These are phyloP conservation scores for Ceratoteleas bidentatus DNA, from an alignment of 1,140 invertebrate genomes.

Conservation along the genomic window DNA sequence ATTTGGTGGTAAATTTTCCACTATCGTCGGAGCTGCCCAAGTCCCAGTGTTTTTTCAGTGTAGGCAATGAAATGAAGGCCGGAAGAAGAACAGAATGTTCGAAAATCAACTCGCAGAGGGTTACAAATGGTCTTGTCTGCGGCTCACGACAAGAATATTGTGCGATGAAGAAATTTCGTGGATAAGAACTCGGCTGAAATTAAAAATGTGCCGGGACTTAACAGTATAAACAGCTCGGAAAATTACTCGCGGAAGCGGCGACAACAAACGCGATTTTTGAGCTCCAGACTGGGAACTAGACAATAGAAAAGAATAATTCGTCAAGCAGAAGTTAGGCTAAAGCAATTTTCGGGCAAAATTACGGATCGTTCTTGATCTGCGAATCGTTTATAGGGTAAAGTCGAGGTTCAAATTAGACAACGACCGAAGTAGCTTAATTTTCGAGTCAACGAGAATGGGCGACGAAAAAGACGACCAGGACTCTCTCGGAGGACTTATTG, in stretches of 20 bases:
- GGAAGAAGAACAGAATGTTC: conserved; percentile 28
- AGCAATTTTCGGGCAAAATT: conserved; percentile 21
- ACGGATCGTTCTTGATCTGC: neutral
- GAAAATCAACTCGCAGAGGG: conserved; percentile 21
- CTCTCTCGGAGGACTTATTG: neutral
- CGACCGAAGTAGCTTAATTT: neutral
- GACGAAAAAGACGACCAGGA: too few relatives aligned
- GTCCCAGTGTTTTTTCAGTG: too few relatives aligned
- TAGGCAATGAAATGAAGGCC: conserved; percentile 27
- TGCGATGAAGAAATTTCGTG: neutral
- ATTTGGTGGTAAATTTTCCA: too few relatives aligned
- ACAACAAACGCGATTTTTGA: neutral
- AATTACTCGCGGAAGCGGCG: neutral
- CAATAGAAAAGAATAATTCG: conserved; percentile 21
- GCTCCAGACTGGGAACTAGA: neutral
- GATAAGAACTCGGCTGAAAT: neutral
- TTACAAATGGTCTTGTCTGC: conserved; percentile 23
- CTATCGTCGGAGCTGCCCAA: too few relatives aligned
- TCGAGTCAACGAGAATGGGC: neutral
- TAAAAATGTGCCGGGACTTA: neutral
- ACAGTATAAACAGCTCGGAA: neutral
- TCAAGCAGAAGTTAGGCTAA: conserved; percentile 1
- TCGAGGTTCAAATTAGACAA: too few relatives aligned
- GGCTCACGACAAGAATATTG: neutral
- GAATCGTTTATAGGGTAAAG: neutral